A percentile compares a stretch with the other conserved stretches of the same genome.
These are phyloP conservation scores for Ceyx erithaca DNA, from an alignment of 2,797 vertebrate genomes.

Conservation along the genomic window DNA sequence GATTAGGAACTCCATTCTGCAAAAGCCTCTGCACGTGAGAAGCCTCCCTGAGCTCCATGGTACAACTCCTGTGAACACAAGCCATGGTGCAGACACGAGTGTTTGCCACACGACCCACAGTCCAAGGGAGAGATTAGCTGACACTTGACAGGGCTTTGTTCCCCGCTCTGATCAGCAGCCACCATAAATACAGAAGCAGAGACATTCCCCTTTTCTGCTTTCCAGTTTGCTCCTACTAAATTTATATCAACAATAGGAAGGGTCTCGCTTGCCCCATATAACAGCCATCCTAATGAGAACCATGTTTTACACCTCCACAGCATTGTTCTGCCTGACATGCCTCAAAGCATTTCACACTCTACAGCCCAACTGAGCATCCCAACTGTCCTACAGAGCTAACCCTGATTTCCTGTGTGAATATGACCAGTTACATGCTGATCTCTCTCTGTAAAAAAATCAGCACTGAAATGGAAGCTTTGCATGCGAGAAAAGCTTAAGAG, in stretches of 20 bases:
- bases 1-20: neutral
- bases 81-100: neutral
- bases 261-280: neutral
- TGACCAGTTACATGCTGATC: neutral
- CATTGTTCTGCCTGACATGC: neutral
- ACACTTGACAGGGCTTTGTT: neutral
- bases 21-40: conserved; percentile 19
- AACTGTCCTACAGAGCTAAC: neutral
- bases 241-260: neutral
- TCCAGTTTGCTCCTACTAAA: neutral
- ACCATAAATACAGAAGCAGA: neutral
- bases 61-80: neutral
- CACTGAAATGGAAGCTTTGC: neutral
- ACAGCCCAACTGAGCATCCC: neutral
- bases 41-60: neutral
- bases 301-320: neutral
- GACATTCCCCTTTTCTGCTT: neutral
- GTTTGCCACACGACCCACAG: neutral
- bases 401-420: neutral
- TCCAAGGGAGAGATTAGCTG: neutral
- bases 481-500: neutral
- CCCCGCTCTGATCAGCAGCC: neutral
- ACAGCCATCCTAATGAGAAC: neutral
- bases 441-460: neutral
- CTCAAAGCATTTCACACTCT: neutral